Base-by-base conservation (phyloP, 2,113 vertebrate species). In the Balaenoptera acutorostrata region DNA sequence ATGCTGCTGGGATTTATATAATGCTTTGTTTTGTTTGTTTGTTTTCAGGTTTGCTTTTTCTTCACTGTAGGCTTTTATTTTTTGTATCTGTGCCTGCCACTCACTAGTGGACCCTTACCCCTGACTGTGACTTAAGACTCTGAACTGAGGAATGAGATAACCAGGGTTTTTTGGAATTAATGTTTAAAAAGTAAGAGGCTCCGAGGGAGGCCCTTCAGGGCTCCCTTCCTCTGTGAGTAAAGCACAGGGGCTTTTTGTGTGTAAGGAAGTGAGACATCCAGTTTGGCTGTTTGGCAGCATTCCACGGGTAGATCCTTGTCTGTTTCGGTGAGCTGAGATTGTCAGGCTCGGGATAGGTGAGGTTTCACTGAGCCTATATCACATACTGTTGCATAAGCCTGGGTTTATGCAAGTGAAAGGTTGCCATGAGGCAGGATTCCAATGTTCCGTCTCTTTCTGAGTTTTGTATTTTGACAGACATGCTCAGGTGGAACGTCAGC, bases 401-500 rank as follows among this genome's bases (percentile, higher is more conserved):
- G 36, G 33, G 49, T 27, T 78, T 33, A 6, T 27, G 6, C 18
- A 1, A 17, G 61, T 29, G 52, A 46, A n/a, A 68, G 82, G 46
- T 36, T 68, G 74, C 90, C 23, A 0, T 8, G 91, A 41, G 33
- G 57, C 83, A 5, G 33, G 61, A 72, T 63, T 78, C 57, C 39
- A 36, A 15, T 88, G 33, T 57, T 6, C 7, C 2, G 2, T 39
- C 91, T 81, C 33, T 0, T 2, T 36, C 82, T 1, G 36, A 55
- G 44, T 2, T n/a, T 3, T 39, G 69, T 14, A 27, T 80, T 92
- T 61, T 11, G 86, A 4, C 12, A 39, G 20, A 61, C 27, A 3
- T 27, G 1, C 81, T 80, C 84, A 5, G 92, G 88, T 93, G 49
- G 95, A 39, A 63, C 61, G 44, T 64, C 96, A 69, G 78, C 90